Base-by-base conservation (phyloP, 2,113 vertebrate species). In the Pao palembangensis region DNA sequence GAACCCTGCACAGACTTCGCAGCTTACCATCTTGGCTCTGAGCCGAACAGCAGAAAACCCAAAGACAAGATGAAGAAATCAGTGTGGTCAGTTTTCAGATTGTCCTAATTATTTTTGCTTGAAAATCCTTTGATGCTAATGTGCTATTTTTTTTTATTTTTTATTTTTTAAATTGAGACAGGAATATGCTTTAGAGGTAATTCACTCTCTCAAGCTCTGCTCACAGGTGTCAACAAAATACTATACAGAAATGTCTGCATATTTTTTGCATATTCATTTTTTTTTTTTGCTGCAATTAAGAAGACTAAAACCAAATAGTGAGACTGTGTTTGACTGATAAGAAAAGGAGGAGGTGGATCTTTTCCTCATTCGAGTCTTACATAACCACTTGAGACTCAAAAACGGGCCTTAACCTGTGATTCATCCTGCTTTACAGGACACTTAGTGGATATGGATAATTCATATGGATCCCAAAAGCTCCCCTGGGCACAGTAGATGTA, bases 371-470 rank as follows among this genome's bases (percentile, higher is more conserved):
- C 1, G 0, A 42, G 60, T 58, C 76, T 80, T 80, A 60, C 64
- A 67, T 73, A 82, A 82, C 51, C 8, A 7, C 4, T 31, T 23
- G 52, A 51, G 65, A 61, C 69, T 70, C 78, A 74, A 71, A 49
- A 67, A 71, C 67, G 31, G n/a, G 51, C 55, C 61, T 71, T 73
- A 78, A 78, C 72, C 63, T 69, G 73, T 78, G 80, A 83, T 82
- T 80, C 64, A 80, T 82, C 53, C 62, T 64, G 56, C 76, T 85
- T 83, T 83, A 85, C 78, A 48, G 79, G 78, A 75, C 87, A 86
- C 82, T 88, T 87, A 88, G 71, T 64, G 63, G 72, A 75, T 82
- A 85, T 87, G 76, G 87, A 88, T 88, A 78, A 82, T 85, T 86
- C 78, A 81, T 80, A 85, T 70, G 56, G 67, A 76, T 73, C 67